phyloP scores from a whole-genome alignment of 2,888 invertebrate species.

The Trichopoda pennipes region DNA sequence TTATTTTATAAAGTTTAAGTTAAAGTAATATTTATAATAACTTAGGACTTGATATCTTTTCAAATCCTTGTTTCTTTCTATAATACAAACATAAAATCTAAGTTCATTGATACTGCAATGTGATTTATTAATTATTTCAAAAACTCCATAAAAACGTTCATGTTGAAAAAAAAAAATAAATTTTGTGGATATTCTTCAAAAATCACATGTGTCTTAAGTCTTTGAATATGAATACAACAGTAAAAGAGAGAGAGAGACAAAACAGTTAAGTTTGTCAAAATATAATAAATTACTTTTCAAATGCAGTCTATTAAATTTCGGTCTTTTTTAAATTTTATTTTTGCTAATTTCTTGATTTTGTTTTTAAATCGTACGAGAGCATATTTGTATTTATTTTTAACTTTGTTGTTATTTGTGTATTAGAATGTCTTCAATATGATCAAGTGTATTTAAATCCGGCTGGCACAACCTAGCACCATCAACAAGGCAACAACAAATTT shows the following conservation, averaged over 20 bases:
- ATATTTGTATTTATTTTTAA: neutral
- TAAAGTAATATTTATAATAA: too few species aligned
- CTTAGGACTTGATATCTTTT: too few species aligned
- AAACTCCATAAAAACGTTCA: neutral
- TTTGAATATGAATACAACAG: neutral
- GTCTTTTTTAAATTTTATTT: neutral
- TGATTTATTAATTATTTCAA: neutral
- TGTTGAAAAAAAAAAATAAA: neutral
- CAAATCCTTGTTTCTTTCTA: too few species aligned
- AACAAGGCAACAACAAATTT: constrained; percentile 45
- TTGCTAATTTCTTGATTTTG: neutral
- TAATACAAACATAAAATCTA: too few species aligned
- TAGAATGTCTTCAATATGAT: constrained; percentile 31
- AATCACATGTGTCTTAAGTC: neutral
- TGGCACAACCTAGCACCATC: constrained; percentile 76
- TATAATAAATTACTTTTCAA: neutral
- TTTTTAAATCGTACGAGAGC: neutral
- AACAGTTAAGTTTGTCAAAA: neutral
- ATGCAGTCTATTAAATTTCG: neutral
- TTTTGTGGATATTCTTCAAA: neutral
- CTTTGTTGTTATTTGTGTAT: constrained; percentile 22
- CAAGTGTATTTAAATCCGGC: constrained; percentile 73
- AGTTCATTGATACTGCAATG: too few species aligned
- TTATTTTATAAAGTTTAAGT: too few species aligned
- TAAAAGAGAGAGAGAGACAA: neutral